These are phyloP conservation scores for Anorthoa munda DNA, from an alignment of 2,888 invertebrate genomes.

Conservation along the genomic window DNA sequence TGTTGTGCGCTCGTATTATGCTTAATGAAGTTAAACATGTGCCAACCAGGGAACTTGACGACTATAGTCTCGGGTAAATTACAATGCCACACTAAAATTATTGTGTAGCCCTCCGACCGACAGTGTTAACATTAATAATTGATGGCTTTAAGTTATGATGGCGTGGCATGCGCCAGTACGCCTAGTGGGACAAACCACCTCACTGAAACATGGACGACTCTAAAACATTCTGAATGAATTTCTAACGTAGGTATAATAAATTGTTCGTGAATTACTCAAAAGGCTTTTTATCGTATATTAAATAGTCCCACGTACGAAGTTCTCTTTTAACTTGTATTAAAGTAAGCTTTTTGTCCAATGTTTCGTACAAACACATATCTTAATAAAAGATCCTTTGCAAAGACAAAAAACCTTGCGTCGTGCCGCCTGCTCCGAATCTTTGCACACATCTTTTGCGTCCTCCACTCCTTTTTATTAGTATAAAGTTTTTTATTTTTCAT, in stretches of 20 bases:
- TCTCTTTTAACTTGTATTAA: slow-evolving; percentile 56
- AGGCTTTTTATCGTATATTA: slow-evolving; percentile 54
- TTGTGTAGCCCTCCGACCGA: slow-evolving; percentile 62
- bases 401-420: slow-evolving; percentile 50
- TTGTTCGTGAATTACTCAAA: slow-evolving; percentile 52
- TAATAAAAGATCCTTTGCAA: slow-evolving; percentile 60
- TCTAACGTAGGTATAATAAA: slow-evolving; percentile 41
- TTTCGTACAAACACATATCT: slow-evolving; percentile 62
- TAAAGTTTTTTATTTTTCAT: slow-evolving; percentile 45
- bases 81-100: slow-evolving; percentile 74
- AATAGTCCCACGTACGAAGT: slow-evolving; percentile 47
- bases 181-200: slow-evolving; percentile 44
- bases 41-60: slow-evolving; percentile 81
- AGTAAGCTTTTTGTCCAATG: slow-evolving; percentile 57
- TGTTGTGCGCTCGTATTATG: slow-evolving; percentile 88
- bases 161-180: slow-evolving; percentile 54
- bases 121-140: slow-evolving; percentile 62
- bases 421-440: slow-evolving; percentile 54
- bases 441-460: slow-evolving; percentile 54
- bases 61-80: slow-evolving; percentile 77
- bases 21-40: slow-evolving; percentile 90
- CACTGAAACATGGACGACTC: slow-evolving; percentile 43
- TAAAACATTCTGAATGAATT: slow-evolving; percentile 48
- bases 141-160: slow-evolving; percentile 66
- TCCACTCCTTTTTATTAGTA: slow-evolving; percentile 59